phyloP scores from a whole-genome alignment of 2,888 invertebrate species.

The Horisme vitalbata region DNA sequence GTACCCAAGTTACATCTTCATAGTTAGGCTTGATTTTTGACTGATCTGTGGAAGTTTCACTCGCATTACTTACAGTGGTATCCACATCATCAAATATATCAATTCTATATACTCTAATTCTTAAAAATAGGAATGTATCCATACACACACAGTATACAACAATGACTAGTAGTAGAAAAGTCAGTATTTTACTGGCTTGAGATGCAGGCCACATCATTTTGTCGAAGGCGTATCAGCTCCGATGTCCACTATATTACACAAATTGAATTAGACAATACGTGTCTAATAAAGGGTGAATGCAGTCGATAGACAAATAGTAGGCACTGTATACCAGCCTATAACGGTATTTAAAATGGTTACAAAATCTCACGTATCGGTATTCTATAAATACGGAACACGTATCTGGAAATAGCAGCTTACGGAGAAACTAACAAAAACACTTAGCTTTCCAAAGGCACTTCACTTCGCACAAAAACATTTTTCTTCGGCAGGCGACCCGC shows the following conservation, averaged over 20 bases:
- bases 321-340: slow-evolving; percentile 6
- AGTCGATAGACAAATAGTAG: too few species aligned
- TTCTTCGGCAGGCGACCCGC: too few species aligned
- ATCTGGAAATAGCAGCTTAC: slow-evolving; percentile 21
- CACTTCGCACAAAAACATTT: neutral
- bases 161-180: slow-evolving; percentile 80
- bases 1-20: slow-evolving; percentile 83
- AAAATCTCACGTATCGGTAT: slow-evolving; percentile 17
- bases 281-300: neutral
- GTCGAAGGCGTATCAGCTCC: slow-evolving; percentile 13
- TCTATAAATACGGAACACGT: slow-evolving; percentile 18
- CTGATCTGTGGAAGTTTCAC: slow-evolving; percentile 53
- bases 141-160: slow-evolving; percentile 87
- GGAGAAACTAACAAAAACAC: slow-evolving; percentile 8
- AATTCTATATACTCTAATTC: slow-evolving; percentile 87
- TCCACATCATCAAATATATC: slow-evolving; percentile 60
- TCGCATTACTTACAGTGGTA: slow-evolving; percentile 32
- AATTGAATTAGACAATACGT: slow-evolving; percentile 1
- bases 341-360: slow-evolving; percentile 8
- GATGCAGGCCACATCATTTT: slow-evolving; percentile 89
- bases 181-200: slow-evolving; percentile 87
- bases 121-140: slow-evolving; percentile 87
- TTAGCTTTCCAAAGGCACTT: slow-evolving; percentile 13
- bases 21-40: slow-evolving; percentile 56
- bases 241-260: slow-evolving; percentile 11